These are phyloP conservation scores for Physella acuta DNA, from an alignment of 1,140 invertebrate species.

Conservation along the genomic window DNA sequence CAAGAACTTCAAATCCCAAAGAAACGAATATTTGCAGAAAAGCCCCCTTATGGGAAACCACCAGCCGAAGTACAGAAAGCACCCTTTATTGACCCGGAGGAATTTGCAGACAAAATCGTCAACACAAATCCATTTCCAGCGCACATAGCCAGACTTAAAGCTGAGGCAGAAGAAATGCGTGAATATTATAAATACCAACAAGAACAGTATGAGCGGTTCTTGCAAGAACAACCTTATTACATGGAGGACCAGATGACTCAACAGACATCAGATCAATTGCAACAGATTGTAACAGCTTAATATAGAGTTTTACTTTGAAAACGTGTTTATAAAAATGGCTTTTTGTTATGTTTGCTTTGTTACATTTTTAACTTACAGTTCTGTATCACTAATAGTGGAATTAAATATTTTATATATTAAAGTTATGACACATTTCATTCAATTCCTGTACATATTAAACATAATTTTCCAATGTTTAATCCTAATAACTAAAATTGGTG, in stretches of 20 bases:
- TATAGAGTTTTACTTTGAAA: too few relatives aligned
- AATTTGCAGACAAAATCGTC: constrained; percentile 25
- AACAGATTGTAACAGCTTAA: too few relatives aligned
- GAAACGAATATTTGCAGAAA: constrained; percentile 10
- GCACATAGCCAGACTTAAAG: constrained; percentile 11
- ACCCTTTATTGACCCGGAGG: constrained; percentile 25
- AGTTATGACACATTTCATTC: too few relatives aligned
- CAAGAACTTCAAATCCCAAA: constrained; percentile 21
- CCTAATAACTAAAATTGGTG: too few relatives aligned
- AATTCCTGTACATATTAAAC: too few relatives aligned
- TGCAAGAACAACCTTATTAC: too few relatives aligned
- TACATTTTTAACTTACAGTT: too few relatives aligned
- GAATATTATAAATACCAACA: constrained; percentile 1
- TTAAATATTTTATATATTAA: too few relatives aligned
- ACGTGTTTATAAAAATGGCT: too few relatives aligned
- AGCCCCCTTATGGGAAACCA: constrained; percentile 21
- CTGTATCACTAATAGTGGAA: too few relatives aligned
- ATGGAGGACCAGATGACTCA: neutral
- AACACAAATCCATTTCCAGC: constrained; percentile 19
- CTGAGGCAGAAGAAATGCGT: constrained; percentile 5
- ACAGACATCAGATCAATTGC: neutral
- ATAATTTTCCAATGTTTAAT: too few relatives aligned
- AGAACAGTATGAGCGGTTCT: neutral
- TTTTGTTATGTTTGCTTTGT: too few relatives aligned
- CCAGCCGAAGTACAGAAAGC: constrained; percentile 7